Percentiles rank a stretch among this genome's conserved stretches.
Evolutionary conservation across 1,140 invertebrate species (phyloP).

Genomic region (Drosophila malerkotliana): DNA sequence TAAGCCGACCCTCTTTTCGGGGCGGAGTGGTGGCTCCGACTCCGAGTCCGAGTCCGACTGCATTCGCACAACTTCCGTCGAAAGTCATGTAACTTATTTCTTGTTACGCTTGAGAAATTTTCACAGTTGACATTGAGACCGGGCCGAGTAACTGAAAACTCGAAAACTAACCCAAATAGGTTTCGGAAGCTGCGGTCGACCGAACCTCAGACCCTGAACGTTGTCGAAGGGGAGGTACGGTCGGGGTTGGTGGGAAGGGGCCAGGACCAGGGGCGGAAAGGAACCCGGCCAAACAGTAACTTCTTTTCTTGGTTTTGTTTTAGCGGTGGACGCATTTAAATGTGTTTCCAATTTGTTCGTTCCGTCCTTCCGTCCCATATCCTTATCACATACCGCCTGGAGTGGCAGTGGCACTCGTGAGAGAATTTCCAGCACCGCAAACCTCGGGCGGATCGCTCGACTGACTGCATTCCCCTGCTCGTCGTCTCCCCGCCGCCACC

Average conservation of each 20-base stretch:
- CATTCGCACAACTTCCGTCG: constrained; percentile 60
- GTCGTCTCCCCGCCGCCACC: not conserved
- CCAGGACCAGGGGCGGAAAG: constrained; percentile 10
- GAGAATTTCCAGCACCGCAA: constrained; percentile 73
- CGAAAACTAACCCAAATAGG: constrained; percentile 75
- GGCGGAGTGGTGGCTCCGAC: constrained; percentile 17
- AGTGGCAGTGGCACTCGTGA: constrained; percentile 81
- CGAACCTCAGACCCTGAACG: constrained; percentile 20
- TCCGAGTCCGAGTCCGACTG: not conserved
- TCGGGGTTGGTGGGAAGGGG: constrained; percentile 1
- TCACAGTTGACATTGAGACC: constrained; percentile 78
- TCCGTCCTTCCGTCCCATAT: constrained; percentile 35
- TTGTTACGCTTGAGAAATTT: constrained; percentile 79
- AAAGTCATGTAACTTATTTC: constrained; percentile 80
- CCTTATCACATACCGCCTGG: constrained; percentile 63
- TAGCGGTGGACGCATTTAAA: constrained; percentile 66
- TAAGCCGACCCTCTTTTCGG: constrained; percentile 40
- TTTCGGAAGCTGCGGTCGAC: constrained; percentile 80
- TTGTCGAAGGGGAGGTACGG: not conserved
- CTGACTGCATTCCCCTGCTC: constrained; percentile 28
- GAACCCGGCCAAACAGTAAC: constrained; percentile 12
- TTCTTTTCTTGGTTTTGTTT: constrained; percentile 61
- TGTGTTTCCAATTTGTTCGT: constrained; percentile 78
- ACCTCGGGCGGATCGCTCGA: constrained; percentile 43
- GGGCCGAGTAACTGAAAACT: constrained; percentile 74